A percentile compares a stretch with the other conserved stretches of the same genome.
These are phyloP conservation scores for Hycleus phaleratus DNA, from an alignment of 1,140 invertebrate species.

Conservation along the genomic window DNA sequence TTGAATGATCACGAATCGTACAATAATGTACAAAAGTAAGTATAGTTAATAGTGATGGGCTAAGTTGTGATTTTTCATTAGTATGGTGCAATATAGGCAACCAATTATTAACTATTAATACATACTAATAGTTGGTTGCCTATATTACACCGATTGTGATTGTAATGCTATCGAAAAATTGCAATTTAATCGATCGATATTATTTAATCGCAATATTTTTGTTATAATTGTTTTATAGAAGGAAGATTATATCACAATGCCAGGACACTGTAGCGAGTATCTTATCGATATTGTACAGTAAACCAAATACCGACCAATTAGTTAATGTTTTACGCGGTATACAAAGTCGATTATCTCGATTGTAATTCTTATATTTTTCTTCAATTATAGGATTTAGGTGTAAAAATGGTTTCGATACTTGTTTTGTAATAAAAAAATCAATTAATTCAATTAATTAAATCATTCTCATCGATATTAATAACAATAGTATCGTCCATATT, in stretches of 20 bases:
- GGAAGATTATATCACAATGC: constrained; percentile 53
- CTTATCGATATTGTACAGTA: constrained; percentile 58
- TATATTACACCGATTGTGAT: too few relatives aligned
- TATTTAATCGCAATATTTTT: too few relatives aligned
- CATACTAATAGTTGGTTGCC: too few relatives aligned
- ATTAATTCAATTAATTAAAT: constrained; percentile 7
- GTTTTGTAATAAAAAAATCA: not conserved
- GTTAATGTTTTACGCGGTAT: constrained; percentile 47
- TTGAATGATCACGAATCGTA: constrained; percentile 46
- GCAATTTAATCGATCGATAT: too few relatives aligned
- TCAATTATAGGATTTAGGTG: not conserved
- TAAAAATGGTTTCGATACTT: not conserved
- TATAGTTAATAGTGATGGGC: constrained; percentile 4
- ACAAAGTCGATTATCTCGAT: constrained; percentile 37
- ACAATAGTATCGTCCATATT: not conserved
- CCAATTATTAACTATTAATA: too few relatives aligned
- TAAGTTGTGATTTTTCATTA: not conserved
- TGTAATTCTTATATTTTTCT: constrained; percentile 11
- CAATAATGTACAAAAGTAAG: constrained; percentile 48
- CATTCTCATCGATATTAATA: not conserved
- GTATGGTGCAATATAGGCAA: not conserved
- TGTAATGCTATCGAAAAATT: too few relatives aligned
- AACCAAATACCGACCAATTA: constrained; percentile 52
- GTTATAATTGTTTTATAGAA: constrained; percentile 40
- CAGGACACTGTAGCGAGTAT: constrained; percentile 60